phyloP scores from a whole-genome alignment of 2,113 vertebrate genomes.

The Ctenomys sociabilis region DNA sequence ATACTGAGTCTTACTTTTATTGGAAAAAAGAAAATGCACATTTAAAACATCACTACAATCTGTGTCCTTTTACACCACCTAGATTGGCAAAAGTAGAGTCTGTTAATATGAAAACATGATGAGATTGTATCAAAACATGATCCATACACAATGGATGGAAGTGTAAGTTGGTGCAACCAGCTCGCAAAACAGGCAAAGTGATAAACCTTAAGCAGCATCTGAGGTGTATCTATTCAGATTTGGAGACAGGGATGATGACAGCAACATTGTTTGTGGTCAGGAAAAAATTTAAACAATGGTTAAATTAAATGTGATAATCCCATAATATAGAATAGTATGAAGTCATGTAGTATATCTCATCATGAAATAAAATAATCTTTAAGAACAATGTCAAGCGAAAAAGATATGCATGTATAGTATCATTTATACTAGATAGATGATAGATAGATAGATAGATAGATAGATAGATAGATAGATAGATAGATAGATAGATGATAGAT shows the following conservation, averaged over 20 bases:
- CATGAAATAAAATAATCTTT: conserved; percentile 57
- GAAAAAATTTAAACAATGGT: neutral
- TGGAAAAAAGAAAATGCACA: conserved; percentile 36
- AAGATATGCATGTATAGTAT: neutral
- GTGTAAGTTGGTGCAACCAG: neutral
- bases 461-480: neutral
- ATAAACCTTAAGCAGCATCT: neutral
- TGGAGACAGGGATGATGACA: neutral
- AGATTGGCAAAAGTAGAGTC: conserved; percentile 40
- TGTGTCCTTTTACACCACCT: neutral
- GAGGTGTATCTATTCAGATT: neutral
- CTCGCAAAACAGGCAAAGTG: neutral
- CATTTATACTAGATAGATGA: neutral
- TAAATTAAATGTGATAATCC: neutral
- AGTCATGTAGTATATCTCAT: neutral
- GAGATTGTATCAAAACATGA: neutral
- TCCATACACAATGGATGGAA: neutral
- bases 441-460: neutral
- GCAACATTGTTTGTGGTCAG: neutral
- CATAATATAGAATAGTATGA: neutral
- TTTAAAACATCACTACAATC: conserved; percentile 53
- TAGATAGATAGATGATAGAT: neutral
- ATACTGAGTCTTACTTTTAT: neutral
- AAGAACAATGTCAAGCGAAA: neutral
- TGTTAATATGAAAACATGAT: neutral